Evolutionary conservation across 2,888 invertebrate genomes (phyloP), one percentile per base, ranked within the genome.

Genomic region (Cylindroiulus punctatus): DNA sequence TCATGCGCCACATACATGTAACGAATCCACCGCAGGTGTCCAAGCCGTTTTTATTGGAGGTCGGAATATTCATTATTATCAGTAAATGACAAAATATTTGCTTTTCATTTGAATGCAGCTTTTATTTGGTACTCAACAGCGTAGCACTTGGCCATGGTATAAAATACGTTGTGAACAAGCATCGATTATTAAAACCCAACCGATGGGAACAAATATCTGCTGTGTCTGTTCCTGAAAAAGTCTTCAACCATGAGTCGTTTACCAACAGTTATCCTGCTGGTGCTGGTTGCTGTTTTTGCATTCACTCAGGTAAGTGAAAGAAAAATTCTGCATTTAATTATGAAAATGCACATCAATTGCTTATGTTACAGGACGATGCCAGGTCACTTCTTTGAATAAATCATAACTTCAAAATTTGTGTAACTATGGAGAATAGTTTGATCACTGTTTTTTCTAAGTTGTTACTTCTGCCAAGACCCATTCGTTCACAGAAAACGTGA

Each of bases 11-110:
- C 40, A 40, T 40, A 0, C 44, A 52, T n/a, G n/a, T 47, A 65
- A 65, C 22, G 65, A 65, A 26, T 26, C 26, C 12, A 22, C 10
- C 0, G 65, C 65, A n/a, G 8, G 19, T 57, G 57, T 57, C 22
- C n/a, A n/a, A 22, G 22, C 22, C 22, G 7, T 57, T n/a, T 26
- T 12, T 26, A 8, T 52, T 3, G 26, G 8, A 12, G 12, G 26
- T 26, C 26, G 65, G 14, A 65, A 26, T 65, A 65, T 65, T 65
- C n/a, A 65, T 65, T 65, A 65, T 12, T 65, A 65, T 26, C 65
- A 12, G 26, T 65, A 65, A 65, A 26, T 65, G 65, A 65, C 65
- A 26, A 65, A 65, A 65, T 65, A 26, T 65, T 65, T 65, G 26
- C 26, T 65, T 65, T 12, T 65, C 8, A 26, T 65, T 52, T 65